Evolutionary conservation across 2,113 vertebrate species (phyloP).

Genomic region (Cephalopholis sonnerati): DNA sequence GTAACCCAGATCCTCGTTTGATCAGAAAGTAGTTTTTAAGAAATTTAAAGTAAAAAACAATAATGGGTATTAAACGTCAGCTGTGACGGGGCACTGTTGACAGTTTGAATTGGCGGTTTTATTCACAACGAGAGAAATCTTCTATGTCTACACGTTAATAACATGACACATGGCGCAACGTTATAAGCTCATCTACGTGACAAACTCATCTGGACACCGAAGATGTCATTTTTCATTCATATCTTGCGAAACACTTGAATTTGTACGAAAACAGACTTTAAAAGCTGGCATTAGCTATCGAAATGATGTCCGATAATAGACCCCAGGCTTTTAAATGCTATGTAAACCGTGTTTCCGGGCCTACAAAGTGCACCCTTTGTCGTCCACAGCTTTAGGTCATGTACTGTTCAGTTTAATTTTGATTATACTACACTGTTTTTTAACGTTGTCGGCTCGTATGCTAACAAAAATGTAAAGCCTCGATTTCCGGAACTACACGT

Average conservation of each 20-base stretch:
- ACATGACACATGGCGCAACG: not conserved
- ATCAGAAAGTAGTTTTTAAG: not conserved
- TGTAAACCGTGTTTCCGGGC: not conserved
- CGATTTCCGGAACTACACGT: conserved; percentile 42
- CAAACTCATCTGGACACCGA: not conserved
- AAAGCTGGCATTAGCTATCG: not conserved
- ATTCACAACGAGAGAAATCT: not conserved
- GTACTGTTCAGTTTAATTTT: not conserved
- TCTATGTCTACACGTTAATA: not conserved
- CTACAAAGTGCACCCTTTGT: not conserved
- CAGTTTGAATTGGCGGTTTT: not conserved
- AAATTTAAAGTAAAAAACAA: not conserved
- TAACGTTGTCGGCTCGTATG: not conserved
- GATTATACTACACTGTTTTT: not conserved
- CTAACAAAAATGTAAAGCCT: not conserved
- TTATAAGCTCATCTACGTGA: not conserved
- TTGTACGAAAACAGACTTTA: not conserved
- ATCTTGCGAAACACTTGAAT: not conserved
- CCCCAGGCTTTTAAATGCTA: not conserved
- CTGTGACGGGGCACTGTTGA: not conserved
- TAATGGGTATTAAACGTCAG: not conserved
- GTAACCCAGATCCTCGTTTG: not conserved
- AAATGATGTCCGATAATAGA: conserved; percentile 50
- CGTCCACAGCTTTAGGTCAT: not conserved
- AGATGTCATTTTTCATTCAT: rapidly evolving